Conservation (phyloP, 2,888 invertebrate genomes). For the Rhingia campestris region DNA sequence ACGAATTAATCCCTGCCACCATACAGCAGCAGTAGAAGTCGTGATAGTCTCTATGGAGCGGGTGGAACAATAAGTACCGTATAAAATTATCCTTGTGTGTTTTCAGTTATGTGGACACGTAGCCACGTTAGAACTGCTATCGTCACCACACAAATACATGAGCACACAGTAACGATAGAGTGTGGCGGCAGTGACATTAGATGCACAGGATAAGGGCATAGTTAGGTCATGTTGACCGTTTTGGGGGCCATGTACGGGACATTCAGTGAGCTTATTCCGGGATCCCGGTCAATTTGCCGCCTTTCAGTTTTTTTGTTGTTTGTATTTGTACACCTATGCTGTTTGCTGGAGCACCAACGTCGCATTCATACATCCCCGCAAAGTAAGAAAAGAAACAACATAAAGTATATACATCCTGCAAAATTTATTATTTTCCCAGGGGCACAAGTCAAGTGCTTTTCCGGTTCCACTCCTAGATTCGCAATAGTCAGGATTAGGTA, state of each 20-base stretch:
- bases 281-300: conserved; percentile 43
- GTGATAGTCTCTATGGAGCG: conserved; percentile 35
- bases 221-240: conserved; percentile 52
- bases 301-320: conserved; percentile 57
- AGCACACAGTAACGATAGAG: conserved; percentile 9
- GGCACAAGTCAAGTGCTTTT: conserved; percentile 68
- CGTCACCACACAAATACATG: conserved; percentile 50
- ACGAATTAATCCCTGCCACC: conserved; percentile 54
- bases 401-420: conserved; percentile 20
- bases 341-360: conserved; percentile 21
- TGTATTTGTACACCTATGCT: conserved; percentile 22
- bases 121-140: conserved; percentile 30
- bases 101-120: conserved; percentile 45
- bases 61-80: conserved; percentile 28
- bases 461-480: conserved; percentile 39
- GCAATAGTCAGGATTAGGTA: conserved; percentile 14
- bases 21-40: conserved; percentile 8
- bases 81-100: conserved; percentile 51
- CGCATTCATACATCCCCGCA: background rate
- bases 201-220: conserved; percentile 13
- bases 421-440: conserved; percentile 68
- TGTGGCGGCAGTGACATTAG: background rate
- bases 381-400: background rate
- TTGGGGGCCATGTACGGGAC: conserved; percentile 30
- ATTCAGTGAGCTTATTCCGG: conserved; percentile 40